Base-by-base conservation (phyloP, 2,888 invertebrate genomes). In the Campopleginae sp. region DNA sequence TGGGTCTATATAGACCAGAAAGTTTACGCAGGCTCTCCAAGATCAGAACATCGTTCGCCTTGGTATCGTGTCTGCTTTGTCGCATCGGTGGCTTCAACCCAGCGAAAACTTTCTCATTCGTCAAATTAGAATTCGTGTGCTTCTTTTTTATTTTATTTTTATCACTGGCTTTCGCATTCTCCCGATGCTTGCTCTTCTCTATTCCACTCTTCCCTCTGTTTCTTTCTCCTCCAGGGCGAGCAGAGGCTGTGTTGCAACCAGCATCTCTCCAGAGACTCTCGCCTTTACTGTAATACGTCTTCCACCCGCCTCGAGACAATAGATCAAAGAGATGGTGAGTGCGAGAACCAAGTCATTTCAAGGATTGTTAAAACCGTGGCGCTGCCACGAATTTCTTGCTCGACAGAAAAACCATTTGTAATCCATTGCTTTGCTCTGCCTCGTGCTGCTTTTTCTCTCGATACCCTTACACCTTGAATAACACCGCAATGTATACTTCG, bases 41-140 rank as follows among this genome's bases (percentile, higher is more conserved):
- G 65, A 61, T 44, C 27, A 23, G 74, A 68, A 75, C 70, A 81
- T 81, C 72, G 71, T 54, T 85, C 68, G 78, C 77, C 42, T 27
- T 31, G 74, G 80, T 51, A 78, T 65, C 23, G 46, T 48, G 61
- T 79, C 78, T 58, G 79, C 85, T 86, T 86, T 87, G 87, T 83
- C 83, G 65, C 85, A 63, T 70, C 74, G 71, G 75, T 44, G 63
- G 42, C 51, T 87, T 79, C 83, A 48, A 71, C 38, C 8, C 75
- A 48, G 72, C 61, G 79, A 89, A 91, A 92, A 91, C 90, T 92
- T 92, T 90, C 90, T 92, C 91, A 91, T 91, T 92, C 91, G 91
- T 91, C 92, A 91, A 92, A 92, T 91, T 90, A 90, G 90, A 91
- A 91, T 89, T 90, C 88, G 89, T 88, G 88, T 90, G 90, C 89